Evolutionary conservation across 2,113 vertebrate species (phyloP).

Genomic region (Campylorhamphus procurvoides): DNA sequence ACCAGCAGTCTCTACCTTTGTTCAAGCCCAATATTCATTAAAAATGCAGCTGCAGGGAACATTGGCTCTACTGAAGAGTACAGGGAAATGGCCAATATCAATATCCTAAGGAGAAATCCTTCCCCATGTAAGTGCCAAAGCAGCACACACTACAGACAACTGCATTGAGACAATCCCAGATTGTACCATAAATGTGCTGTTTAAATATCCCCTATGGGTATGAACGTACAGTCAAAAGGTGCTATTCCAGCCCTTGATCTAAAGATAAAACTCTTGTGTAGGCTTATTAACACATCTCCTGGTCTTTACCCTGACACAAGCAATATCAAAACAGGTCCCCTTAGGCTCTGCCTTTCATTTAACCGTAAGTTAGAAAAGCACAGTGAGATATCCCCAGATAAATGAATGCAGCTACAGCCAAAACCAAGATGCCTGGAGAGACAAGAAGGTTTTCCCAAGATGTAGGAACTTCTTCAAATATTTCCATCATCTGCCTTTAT

Average conservation of each 20-base stretch:
- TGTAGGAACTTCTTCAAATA: background rate
- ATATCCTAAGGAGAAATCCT: background rate
- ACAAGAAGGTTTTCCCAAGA: background rate
- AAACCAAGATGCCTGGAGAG: background rate
- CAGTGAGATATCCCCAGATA: background rate
- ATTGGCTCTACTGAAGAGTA: background rate
- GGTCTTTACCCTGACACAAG: background rate
- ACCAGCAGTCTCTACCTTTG: background rate
- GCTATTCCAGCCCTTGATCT: background rate
- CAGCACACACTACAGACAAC: background rate
- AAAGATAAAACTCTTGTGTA: background rate
- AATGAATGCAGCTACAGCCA: background rate
- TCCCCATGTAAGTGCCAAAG: background rate
- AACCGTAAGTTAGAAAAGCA: background rate
- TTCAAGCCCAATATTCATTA: background rate
- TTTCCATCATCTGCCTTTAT: background rate
- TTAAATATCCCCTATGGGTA: background rate
- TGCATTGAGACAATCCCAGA: background rate
- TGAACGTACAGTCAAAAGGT: background rate
- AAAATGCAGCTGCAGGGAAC: background rate
- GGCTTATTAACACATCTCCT: background rate
- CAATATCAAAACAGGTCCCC: background rate
- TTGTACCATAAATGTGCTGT: background rate
- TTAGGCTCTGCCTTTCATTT: background rate
- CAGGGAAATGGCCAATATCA: background rate